These are phyloP conservation scores for Lamprotornis superbus DNA, from an alignment of 2,113 vertebrate species.

Conservation along the genomic window DNA sequence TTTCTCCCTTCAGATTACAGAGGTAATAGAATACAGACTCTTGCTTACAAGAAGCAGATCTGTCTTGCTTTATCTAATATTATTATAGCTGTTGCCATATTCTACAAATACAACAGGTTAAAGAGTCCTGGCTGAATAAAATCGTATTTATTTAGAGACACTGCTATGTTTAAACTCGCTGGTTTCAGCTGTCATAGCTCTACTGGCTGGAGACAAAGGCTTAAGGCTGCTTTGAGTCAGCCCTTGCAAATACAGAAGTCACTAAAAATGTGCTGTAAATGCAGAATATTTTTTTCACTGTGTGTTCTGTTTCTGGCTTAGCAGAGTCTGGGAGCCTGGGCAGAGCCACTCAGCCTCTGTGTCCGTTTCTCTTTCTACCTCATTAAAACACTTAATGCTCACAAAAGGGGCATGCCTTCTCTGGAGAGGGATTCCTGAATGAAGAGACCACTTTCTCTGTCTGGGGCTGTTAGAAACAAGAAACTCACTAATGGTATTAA, in stretches of 20 bases:
- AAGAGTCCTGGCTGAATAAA: background rate
- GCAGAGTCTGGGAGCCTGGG: background rate
- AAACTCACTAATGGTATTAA: background rate
- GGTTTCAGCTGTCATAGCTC: background rate
- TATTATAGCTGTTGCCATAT: background rate
- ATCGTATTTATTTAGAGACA: background rate
- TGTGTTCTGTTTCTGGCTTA: background rate
- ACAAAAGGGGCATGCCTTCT: background rate
- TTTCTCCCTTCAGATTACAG: background rate
- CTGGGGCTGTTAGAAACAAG: background rate
- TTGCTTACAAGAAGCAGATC: background rate
- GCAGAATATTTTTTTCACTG: background rate
- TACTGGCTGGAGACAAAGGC: background rate
- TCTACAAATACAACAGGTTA: background rate
- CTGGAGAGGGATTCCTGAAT: background rate
- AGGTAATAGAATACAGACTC: background rate
- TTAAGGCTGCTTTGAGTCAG: background rate
- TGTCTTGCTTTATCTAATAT: background rate
- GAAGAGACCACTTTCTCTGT: background rate
- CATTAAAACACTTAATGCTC: background rate
- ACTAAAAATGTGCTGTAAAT: background rate
- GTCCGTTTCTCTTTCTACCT: background rate
- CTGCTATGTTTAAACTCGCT: background rate
- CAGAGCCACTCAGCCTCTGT: background rate
- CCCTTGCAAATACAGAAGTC: background rate